These are phyloP conservation scores for Nylanderia fulva DNA, from an alignment of 1,140 invertebrate genomes.

Conservation along the genomic window DNA sequence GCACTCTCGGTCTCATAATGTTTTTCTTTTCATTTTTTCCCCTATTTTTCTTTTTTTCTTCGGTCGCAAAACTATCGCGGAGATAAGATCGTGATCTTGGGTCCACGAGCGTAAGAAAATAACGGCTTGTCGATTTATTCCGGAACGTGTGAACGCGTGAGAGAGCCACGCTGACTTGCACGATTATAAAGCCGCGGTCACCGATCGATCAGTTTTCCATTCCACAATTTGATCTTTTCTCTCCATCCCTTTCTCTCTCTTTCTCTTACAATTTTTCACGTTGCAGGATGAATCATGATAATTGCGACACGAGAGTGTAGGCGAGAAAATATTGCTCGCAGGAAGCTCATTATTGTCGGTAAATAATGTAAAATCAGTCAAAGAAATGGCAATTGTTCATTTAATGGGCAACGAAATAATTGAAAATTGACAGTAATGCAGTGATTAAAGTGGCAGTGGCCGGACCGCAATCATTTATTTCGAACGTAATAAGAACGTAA, in stretches of 20 bases:
- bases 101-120: constrained; percentile 34
- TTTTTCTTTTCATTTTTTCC: not conserved
- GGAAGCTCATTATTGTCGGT: too few species aligned
- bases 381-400: not conserved
- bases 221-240: not conserved
- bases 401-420: not conserved
- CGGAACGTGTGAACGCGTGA: constrained; percentile 38
- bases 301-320: too few species aligned
- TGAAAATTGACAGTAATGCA: not conserved
- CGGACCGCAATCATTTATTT: not conserved
- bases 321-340: too few species aligned
- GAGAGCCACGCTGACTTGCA: constrained; percentile 37
- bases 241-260: not conserved
- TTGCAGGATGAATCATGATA: too few species aligned
- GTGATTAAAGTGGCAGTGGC: not conserved
- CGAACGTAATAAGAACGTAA: not conserved
- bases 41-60: constrained; percentile 11
- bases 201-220: not conserved
- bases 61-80: constrained; percentile 51
- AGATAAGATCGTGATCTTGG: constrained; percentile 57
- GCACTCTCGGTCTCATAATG: constrained; percentile 21
- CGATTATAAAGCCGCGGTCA: constrained; percentile 26
- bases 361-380: not conserved
- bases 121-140: constrained; percentile 33
- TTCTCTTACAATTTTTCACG: not conserved